Conservation (phyloP, 2,888 invertebrate genomes). For the Campaea margaritaria region DNA sequence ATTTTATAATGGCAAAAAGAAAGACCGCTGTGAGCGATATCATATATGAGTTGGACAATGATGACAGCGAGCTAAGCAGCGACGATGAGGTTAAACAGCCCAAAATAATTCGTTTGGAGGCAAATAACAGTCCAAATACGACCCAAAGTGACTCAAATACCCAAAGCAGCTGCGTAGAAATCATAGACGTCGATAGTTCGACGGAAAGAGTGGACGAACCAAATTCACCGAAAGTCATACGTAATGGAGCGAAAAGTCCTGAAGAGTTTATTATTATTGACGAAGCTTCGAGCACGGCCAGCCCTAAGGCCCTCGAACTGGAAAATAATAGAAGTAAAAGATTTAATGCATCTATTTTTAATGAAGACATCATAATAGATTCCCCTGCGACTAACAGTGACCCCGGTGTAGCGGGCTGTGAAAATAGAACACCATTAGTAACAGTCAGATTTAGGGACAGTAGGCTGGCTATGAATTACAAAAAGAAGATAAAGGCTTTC, state of each 20-base stretch:
- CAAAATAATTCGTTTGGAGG: conserved; percentile 63
- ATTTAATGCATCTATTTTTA: conserved; percentile 54
- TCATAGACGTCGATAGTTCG: conserved; percentile 52
- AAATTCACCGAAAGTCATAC: conserved; percentile 40
- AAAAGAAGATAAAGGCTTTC: conserved; percentile 76
- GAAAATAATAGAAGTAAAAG: conserved; percentile 49
- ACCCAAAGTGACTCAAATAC: conserved; percentile 39
- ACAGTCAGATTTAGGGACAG: conserved; percentile 77
- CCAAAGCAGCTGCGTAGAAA: conserved; percentile 50
- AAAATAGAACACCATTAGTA: conserved; percentile 72
- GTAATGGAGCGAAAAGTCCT: conserved; percentile 77
- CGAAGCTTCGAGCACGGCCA: conserved; percentile 40
- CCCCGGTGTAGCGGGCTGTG: conserved; percentile 69
- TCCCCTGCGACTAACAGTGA: conserved; percentile 69
- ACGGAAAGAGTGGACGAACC: conserved; percentile 46
- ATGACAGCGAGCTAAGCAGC: conserved; percentile 76
- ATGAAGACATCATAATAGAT: conserved; percentile 71
- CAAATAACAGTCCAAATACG: conserved; percentile 40
- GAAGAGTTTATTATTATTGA: conserved; percentile 43
- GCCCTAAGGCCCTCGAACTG: conserved; percentile 34
- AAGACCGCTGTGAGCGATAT: conserved; percentile 77
- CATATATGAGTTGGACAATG: conserved; percentile 81
- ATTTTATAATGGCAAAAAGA: conserved; percentile 71
- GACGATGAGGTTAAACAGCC: conserved; percentile 74
- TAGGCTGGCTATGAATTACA: conserved; percentile 73